Evolutionary conservation across 2,113 vertebrate genomes (phyloP).

Genomic region (Xiphorhynchus elegans): DNA sequence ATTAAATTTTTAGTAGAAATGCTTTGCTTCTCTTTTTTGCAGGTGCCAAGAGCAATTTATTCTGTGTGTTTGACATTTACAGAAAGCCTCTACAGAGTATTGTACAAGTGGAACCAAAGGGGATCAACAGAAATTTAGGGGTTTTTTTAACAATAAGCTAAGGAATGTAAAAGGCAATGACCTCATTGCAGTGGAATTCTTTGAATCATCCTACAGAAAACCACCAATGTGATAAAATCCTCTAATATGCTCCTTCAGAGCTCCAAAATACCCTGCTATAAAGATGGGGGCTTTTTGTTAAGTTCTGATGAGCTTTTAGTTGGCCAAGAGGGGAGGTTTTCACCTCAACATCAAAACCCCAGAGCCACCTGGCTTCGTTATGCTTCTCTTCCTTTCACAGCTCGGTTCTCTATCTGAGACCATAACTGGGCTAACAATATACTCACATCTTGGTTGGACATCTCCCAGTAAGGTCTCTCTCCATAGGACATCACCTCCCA

Average conservation of each 20-base stretch:
- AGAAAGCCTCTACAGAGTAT: neutral
- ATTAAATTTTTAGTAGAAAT: constrained; percentile 30
- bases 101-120: constrained; percentile 26
- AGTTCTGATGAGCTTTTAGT: neutral
- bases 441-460: constrained; percentile 99
- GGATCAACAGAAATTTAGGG: constrained; percentile 2
- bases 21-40: constrained; percentile 9
- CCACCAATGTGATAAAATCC: neutral
- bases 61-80: neutral
- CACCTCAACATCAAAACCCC: constrained; percentile 34
- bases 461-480: constrained; percentile 98
- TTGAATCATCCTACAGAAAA: neutral
- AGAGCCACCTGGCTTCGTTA: constrained; percentile 61
- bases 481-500: constrained; percentile 99
- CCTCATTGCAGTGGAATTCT: neutral
- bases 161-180: constrained; percentile 7
- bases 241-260: neutral
- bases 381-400: constrained; percentile 64
- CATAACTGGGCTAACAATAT: constrained; percentile 18
- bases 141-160: neutral
- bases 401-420: constrained; percentile 42
- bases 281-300: neutral
- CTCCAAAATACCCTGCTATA: neutral
- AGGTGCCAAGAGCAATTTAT: neutral
- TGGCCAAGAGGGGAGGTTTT: neutral